Conservation (phyloP, 2,888 invertebrate species). For the Neuroscelio doddi region DNA sequence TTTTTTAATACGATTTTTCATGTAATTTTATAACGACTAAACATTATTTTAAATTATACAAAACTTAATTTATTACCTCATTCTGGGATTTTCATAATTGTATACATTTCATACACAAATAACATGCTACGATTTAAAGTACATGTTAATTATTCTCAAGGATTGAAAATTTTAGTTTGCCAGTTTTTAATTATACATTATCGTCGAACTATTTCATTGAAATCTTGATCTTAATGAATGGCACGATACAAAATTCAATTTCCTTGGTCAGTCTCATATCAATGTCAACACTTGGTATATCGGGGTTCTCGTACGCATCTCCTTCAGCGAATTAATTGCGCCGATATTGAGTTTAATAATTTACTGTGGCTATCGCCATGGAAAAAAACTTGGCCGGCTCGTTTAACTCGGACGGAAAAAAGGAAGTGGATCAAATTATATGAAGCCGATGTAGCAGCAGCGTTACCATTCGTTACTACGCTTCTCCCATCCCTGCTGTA, state of each 20-base stretch:
- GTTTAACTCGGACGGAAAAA: slow-evolving; percentile 22
- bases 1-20: too few relatives aligned
- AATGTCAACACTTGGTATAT: slow-evolving; percentile 11
- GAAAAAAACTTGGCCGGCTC: slow-evolving; percentile 21
- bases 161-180: too few relatives aligned
- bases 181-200: too few relatives aligned
- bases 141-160: too few relatives aligned
- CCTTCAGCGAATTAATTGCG: slow-evolving; percentile 30
- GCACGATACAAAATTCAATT: slow-evolving; percentile 1
- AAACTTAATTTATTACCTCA: too few relatives aligned
- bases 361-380: slow-evolving; percentile 16
- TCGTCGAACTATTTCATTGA: too few relatives aligned
- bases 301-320: slow-evolving; percentile 17
- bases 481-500: slow-evolving; percentile 21
- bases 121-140: too few relatives aligned
- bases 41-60: too few relatives aligned
- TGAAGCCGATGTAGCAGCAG: slow-evolving; percentile 27
- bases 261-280: neutral
- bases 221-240: neutral
- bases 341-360: slow-evolving; percentile 36
- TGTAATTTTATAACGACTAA: too few relatives aligned
- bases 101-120: too few relatives aligned
- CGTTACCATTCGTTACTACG: slow-evolving; percentile 19
- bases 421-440: slow-evolving; percentile 38
- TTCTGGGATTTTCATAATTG: too few relatives aligned